These are phyloP conservation scores for Lepilemur septentrionalis DNA, from an alignment of 2,797 vertebrate species.

Conservation along the genomic window DNA sequence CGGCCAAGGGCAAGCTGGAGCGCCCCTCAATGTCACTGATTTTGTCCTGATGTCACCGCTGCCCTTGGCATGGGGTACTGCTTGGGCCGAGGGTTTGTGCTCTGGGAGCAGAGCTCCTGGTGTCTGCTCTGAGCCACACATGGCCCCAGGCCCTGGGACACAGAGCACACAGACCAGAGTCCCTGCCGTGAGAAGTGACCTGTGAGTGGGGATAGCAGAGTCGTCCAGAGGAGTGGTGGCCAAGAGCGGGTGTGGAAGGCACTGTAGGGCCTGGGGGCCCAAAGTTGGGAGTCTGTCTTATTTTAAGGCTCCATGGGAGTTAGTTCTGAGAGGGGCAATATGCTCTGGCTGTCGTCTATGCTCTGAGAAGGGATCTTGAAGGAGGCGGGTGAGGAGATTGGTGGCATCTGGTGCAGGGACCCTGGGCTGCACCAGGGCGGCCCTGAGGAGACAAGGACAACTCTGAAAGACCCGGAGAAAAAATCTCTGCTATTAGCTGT, in stretches of 20 bases:
- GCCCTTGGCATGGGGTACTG: neutral
- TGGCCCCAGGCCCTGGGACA: neutral
- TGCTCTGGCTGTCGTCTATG: neutral
- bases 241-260: accelerated
- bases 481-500: neutral
- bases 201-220: neutral
- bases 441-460: neutral
- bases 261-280: neutral
- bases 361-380: neutral
- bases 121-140: neutral
- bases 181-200: neutral
- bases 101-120: neutral
- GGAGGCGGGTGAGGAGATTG: neutral
- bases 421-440: neutral
- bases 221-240: neutral
- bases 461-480: neutral
- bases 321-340: neutral
- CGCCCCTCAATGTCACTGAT: neutral
- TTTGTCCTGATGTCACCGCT: neutral
- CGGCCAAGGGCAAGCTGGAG: neutral
- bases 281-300: neutral
- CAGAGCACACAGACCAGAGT: neutral
- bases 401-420: neutral
- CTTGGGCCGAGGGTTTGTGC: too few relatives aligned
- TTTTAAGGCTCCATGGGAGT: neutral